Percentiles rank a stretch among this genome's conserved stretches.
These are phyloP conservation scores for Dromius quadrimaculatus DNA, from an alignment of 2,888 invertebrate genomes.

Conservation along the genomic window DNA sequence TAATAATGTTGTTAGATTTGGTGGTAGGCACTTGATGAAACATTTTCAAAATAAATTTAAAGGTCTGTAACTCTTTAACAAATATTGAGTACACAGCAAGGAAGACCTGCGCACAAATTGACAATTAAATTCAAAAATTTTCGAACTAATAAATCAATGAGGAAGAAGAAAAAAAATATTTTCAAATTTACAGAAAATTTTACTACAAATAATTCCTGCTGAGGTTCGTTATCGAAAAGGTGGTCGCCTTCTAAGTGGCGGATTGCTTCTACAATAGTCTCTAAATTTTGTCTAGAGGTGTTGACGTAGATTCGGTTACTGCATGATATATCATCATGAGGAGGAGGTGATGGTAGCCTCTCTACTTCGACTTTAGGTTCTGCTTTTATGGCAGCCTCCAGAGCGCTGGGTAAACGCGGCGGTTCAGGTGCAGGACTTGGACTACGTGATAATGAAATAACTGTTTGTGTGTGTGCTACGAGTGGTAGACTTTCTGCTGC, in stretches of 20 bases:
- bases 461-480: constrained; percentile 74
- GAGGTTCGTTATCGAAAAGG: constrained; percentile 83
- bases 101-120: no score
- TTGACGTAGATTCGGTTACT: constrained; percentile 72
- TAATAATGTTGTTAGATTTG: no score
- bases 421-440: constrained; percentile 66
- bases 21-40: no score
- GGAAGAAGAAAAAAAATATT: no score
- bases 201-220: no score
- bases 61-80: no score
- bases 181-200: no score
- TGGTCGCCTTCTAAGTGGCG: constrained; percentile 97
- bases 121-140: no score
- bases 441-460: constrained; percentile 67
- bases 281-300: constrained; percentile 93
- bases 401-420: constrained; percentile 75
- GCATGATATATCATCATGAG: constrained; percentile 64
- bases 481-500: constrained; percentile 71
- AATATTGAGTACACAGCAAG: no score
- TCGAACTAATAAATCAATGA: no score
- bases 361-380: constrained; percentile 83
- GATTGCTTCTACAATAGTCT: constrained; percentile 98
- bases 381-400: constrained; percentile 89
- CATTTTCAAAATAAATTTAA: no score
- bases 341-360: constrained; percentile 73